Evolutionary conservation across 2,113 vertebrate genomes (phyloP).

Genomic region (Pteronura brasiliensis): DNA sequence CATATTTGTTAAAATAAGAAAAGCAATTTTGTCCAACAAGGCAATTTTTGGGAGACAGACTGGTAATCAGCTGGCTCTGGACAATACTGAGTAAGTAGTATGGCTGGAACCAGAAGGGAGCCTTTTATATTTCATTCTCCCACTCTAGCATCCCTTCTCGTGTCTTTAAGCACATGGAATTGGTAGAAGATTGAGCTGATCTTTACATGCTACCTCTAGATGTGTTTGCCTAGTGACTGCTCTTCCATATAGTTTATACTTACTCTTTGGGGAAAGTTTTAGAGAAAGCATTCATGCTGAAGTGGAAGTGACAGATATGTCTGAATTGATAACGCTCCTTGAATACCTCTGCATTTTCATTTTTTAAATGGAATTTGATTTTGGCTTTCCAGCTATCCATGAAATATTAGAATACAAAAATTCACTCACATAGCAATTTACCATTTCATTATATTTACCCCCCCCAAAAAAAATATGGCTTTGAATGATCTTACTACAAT

Average conservation of each 20-base stretch:
- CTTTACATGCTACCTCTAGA: neutral
- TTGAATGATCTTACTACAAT: neutral
- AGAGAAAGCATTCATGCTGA: neutral
- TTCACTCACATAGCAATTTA: neutral
- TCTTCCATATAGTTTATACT: neutral
- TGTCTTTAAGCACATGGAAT: neutral
- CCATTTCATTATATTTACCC: neutral
- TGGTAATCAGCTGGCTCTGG: neutral
- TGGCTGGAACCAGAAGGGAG: neutral
- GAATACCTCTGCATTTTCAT: neutral
- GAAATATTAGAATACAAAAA: neutral
- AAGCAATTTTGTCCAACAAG: neutral
- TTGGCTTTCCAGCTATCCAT: neutral
- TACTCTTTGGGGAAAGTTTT: neutral
- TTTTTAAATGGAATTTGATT: neutral
- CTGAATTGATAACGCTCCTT: neutral
- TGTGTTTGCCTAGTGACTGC: neutral
- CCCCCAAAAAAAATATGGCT: neutral
- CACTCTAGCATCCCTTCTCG: neutral
- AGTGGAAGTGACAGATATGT: neutral
- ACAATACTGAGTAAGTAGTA: neutral
- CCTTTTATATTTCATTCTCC: neutral
- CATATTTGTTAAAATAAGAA: conserved; percentile 11
- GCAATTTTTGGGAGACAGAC: neutral
- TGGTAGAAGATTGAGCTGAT: neutral